A percentile compares a stretch with the other conserved stretches of the same genome.
Conservation (phyloP, 2,113 vertebrate species). For the Esox niger region DNA sequence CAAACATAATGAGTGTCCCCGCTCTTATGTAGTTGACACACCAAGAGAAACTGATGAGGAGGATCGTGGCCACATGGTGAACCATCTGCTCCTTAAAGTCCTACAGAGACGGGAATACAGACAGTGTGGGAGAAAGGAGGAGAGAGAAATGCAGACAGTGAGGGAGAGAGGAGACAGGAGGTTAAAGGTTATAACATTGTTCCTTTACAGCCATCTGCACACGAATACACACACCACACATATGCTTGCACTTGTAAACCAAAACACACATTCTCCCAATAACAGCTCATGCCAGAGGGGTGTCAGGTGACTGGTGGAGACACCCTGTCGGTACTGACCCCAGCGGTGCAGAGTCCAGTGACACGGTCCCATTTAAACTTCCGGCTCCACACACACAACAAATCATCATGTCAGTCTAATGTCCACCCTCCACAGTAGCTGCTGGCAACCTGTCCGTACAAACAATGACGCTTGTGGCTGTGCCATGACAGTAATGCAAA, state of each 20-base stretch:
- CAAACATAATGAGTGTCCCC: constrained; percentile 90
- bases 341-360: too few relatives aligned
- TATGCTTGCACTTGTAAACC: not conserved
- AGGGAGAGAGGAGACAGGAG: not conserved
- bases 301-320: too few relatives aligned
- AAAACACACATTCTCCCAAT: not conserved
- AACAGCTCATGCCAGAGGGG: too few relatives aligned
- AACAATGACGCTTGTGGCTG: too few relatives aligned
- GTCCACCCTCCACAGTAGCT: constrained; percentile 27
- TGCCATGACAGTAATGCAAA: too few relatives aligned
- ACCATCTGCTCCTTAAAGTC: constrained; percentile 95
- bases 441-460: too few relatives aligned
- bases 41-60: constrained; percentile 96
- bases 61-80: constrained; percentile 92
- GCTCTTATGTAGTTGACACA: constrained; percentile 91
- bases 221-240: constrained; percentile 1
- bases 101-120: constrained; percentile 54
- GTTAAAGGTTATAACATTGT: not conserved
- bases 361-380: too few relatives aligned
- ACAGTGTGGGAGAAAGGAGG: not conserved
- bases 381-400: not conserved
- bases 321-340: too few relatives aligned
- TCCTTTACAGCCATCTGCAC: not conserved
- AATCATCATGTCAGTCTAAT: constrained; percentile 53
- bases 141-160: not conserved